These are phyloP conservation scores for Hyles vespertilio DNA, from an alignment of 1,140 invertebrate species.

Conservation along the genomic window DNA sequence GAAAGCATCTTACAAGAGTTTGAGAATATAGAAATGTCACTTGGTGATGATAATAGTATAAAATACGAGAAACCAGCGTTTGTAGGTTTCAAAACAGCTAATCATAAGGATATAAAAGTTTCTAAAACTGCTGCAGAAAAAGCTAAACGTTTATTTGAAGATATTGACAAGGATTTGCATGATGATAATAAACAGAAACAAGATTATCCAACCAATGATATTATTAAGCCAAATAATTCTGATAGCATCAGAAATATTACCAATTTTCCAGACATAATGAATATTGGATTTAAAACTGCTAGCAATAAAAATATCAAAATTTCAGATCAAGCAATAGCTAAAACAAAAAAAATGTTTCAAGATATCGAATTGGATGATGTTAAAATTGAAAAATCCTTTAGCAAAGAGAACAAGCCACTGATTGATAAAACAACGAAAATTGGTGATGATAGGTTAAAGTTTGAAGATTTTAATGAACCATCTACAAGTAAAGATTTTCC, in stretches of 20 bases:
- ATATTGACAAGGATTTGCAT: conserved; percentile 12
- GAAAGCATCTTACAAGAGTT: conserved; percentile 35
- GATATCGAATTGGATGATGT: conserved; percentile 24
- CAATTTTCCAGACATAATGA: background rate
- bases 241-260: background rate
- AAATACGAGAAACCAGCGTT: conserved; percentile 4
- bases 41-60: conserved; percentile 4
- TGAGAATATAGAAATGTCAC: conserved; percentile 32
- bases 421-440: too few relatives aligned
- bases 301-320: conserved; percentile 39
- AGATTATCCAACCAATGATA: conserved; percentile 14
- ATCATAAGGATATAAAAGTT: conserved; percentile 35
- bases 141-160: conserved; percentile 38
- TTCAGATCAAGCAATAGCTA: conserved; percentile 35
- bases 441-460: too few relatives aligned
- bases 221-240: background rate
- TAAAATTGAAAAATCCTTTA: background rate
- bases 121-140: conserved; percentile 47
- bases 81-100: conserved; percentile 36
- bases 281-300: conserved; percentile 38
- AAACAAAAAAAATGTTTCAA: conserved; percentile 44
- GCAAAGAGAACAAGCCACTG: background rate
- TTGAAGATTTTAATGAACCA: too few relatives aligned
- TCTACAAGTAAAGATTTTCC: too few relatives aligned
- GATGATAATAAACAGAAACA: conserved; percentile 23